Evolutionary conservation across 2,888 invertebrate species (phyloP).

Genomic region (Gisinianus flammeolus): DNA sequence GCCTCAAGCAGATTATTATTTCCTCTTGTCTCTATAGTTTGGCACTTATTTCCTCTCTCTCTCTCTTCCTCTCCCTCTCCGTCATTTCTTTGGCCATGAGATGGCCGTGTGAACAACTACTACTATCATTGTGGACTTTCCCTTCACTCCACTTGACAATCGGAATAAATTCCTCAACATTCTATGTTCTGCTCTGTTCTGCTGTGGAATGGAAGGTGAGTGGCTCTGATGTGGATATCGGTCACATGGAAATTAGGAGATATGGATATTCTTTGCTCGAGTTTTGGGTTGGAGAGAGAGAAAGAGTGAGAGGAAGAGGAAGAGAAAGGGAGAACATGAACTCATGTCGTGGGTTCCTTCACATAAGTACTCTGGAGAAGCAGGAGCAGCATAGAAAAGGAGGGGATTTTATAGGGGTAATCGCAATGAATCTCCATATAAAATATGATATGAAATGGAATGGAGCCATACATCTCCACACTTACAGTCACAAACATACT

Average conservation of each 20-base stretch:
- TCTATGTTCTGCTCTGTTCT: no score
- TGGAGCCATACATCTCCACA: constrained; percentile 33
- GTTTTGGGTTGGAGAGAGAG: not conserved
- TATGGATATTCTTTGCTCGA: not conserved
- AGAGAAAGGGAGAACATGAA: not conserved
- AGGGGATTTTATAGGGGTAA: constrained; percentile 47
- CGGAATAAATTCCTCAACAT: no score
- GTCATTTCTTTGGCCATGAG: no score
- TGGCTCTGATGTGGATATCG: constrained; percentile 3
- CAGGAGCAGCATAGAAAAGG: constrained; percentile 12
- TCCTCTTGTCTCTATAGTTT: no score
- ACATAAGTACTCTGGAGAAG: not conserved
- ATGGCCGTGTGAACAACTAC: no score
- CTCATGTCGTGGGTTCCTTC: not conserved
- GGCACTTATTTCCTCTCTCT: not conserved
- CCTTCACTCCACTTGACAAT: no score
- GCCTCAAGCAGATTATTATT: no score
- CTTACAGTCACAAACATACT: constrained; percentile 37
- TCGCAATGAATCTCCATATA: constrained; percentile 54
- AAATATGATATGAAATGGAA: constrained; percentile 38
- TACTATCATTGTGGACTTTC: no score
- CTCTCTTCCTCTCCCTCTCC: not conserved
- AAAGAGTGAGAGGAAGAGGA: not conserved
- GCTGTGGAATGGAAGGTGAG: constrained; percentile 6
- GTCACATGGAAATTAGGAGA: constrained; percentile 6